These are phyloP conservation scores for Zelostemma sp. DNA, from an alignment of 1,140 invertebrate species.

Conservation along the genomic window DNA sequence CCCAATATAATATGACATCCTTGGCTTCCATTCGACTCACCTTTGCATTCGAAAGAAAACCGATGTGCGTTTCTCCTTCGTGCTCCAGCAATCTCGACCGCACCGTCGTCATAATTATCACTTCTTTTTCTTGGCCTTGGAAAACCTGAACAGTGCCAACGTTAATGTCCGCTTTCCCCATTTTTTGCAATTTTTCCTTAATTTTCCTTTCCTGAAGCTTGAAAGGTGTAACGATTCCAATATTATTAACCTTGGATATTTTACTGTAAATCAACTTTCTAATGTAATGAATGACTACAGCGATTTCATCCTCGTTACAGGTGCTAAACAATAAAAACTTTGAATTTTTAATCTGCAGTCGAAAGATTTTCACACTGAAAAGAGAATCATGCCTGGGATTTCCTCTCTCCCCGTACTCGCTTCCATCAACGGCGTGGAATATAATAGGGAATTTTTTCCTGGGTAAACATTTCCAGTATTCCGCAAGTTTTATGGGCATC, in stretches of 20 bases:
- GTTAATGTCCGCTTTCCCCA: no score
- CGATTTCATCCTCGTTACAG: no score
- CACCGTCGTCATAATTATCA: no score
- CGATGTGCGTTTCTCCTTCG: no score
- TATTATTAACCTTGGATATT: conserved; percentile 73
- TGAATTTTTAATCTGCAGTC: conserved; percentile 7
- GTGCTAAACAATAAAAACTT: conserved; percentile 70
- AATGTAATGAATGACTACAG: conserved; percentile 72
- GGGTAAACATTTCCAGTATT: conserved; percentile 1
- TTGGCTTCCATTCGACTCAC: no score
- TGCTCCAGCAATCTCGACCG: no score
- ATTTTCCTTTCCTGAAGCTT: conserved; percentile 78
- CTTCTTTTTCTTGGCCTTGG: no score
- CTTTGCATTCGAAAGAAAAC: no score
- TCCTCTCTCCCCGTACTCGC: neutral
- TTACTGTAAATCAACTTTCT: conserved; percentile 67
- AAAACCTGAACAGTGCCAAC: no score
- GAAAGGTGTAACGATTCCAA: conserved; percentile 90
- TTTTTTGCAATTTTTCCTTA: no score
- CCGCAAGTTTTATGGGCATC: neutral
- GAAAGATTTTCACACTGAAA: neutral
- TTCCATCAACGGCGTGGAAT: conserved; percentile 26
- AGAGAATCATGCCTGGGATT: no score
- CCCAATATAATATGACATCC: no score
- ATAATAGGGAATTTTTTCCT: conserved; percentile 36